phyloP scores from a whole-genome alignment of 2,888 invertebrate species.

The Epinotia demarniana region DNA sequence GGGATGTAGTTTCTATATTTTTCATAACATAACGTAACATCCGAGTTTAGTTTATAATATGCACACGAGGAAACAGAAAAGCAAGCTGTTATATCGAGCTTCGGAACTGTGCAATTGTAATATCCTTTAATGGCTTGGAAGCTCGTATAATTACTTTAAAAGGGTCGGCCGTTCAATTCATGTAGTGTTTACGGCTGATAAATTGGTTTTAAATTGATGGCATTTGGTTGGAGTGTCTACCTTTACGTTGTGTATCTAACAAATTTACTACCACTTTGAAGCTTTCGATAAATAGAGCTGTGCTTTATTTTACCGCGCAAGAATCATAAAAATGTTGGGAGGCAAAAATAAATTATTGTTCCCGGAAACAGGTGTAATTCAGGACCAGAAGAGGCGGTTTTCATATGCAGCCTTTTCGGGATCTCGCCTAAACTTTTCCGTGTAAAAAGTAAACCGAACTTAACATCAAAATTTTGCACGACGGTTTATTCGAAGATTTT shows the following conservation, averaged over 20 bases:
- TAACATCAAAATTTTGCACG: slow-evolving; percentile 34
- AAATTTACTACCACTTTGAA: slow-evolving; percentile 25
- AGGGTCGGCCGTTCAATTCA: slow-evolving; percentile 36
- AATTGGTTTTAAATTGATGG: slow-evolving; percentile 41
- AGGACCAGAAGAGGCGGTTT: slow-evolving; percentile 28
- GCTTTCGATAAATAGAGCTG: slow-evolving; percentile 20
- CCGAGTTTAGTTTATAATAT: neutral
- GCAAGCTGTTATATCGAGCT: neutral
- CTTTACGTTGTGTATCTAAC: slow-evolving; percentile 22
- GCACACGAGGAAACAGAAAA: neutral
- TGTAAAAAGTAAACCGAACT: slow-evolving; percentile 41
- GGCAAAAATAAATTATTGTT: slow-evolving; percentile 35
- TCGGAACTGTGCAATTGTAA: slow-evolving; percentile 22
- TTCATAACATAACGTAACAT: neutral
- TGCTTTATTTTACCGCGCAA: slow-evolving; percentile 17
- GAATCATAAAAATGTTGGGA: slow-evolving; percentile 36
- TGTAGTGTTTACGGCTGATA: slow-evolving; percentile 34
- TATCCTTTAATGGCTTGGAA: slow-evolving; percentile 26
- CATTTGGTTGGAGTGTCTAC: slow-evolving; percentile 35
- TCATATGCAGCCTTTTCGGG: slow-evolving; percentile 40
- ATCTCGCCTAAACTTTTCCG: slow-evolving; percentile 29
- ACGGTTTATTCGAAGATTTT: slow-evolving; percentile 6
- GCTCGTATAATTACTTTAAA: slow-evolving; percentile 49
- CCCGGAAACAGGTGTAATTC: slow-evolving; percentile 32
- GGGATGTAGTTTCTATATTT: neutral